Base-by-base conservation (phyloP, 2,888 invertebrate genomes). In the Drosophila tanythrix region DNA sequence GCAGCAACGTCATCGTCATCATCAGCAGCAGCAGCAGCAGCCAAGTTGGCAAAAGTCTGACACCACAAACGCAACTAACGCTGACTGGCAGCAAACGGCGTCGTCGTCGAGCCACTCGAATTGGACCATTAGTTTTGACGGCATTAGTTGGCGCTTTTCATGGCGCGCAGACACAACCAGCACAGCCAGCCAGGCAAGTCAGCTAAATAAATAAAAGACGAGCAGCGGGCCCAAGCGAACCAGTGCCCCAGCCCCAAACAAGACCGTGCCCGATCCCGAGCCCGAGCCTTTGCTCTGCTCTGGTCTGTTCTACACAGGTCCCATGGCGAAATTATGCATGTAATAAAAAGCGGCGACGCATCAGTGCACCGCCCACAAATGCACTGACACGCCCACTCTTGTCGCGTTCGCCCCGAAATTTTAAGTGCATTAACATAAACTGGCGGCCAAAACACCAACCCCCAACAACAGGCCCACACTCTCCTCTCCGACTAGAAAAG, bases 41-140 rank as follows among this genome's bases (percentile, higher is more conserved):
- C 53, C 51, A 61, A 59, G 38, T 52, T 31, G 56, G 58, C 29
- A 56, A 64, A 40, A 53, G 51, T 63, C 27, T 60, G 51, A 43
- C 62, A 65, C 31, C 66, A 51, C 31, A 38, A 58, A 50, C 60
- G 18, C 74, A 51, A 57, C 62, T 53, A 64, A 51, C 65, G 46
- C 46, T 61, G 55, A 33, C 29, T 29, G 63, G 53, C 57, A 58
- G 33, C 38, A 10, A 50, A 27, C 38, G 56, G 33, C 66, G 58
- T 13, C 71, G 55, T 50, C 67, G 89, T 70, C 90, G 83, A 87
- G 89, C 75, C 89, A 88, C 89, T 91, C 84, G 90, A 91, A 91
- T 91, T 91, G 92, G 90, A 91, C 91, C 91, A 91, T 91, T 91
- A 92, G 91, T 90, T 91, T 91, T 90, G 90, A 90, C 90, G 90